phyloP scores from a whole-genome alignment of 2,113 vertebrate genomes.

The Pao palembangensis region DNA sequence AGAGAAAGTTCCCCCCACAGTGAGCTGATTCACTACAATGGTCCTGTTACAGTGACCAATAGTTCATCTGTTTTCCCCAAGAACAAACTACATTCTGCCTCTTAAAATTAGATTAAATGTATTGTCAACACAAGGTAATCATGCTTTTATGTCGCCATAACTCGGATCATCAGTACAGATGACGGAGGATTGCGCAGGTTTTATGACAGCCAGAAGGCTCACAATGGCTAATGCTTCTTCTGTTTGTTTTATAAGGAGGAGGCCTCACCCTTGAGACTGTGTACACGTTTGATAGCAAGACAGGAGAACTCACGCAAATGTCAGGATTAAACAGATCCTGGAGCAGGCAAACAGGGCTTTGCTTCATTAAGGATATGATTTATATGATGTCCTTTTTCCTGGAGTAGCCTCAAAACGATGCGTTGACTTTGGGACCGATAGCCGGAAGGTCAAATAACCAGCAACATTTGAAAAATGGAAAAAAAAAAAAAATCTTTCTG shows the following conservation, averaged over 20 bases:
- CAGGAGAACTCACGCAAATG: slow-evolving; percentile 51
- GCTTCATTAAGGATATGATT: slow-evolving; percentile 44
- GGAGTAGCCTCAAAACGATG: slow-evolving; percentile 20
- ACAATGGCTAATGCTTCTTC: slow-evolving; percentile 30
- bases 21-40: no score
- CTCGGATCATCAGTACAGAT: slow-evolving; percentile 40
- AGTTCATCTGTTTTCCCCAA: neutral
- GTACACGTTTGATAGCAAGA: slow-evolving; percentile 58
- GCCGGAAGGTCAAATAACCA: slow-evolving; percentile 26
- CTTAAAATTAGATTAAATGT: neutral
- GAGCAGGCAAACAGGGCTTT: slow-evolving; percentile 55
- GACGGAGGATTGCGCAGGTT: slow-evolving; percentile 23
- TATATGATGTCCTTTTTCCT: slow-evolving; percentile 34
- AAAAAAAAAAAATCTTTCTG: slow-evolving; percentile 1
- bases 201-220: slow-evolving; percentile 49
- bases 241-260: slow-evolving; percentile 55
- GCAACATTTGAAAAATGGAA: slow-evolving; percentile 4
- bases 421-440: slow-evolving; percentile 49
- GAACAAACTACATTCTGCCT: neutral
- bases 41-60: no score
- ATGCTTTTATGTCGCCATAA: slow-evolving; percentile 13
- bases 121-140: slow-evolving; percentile 23
- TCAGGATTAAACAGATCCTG: slow-evolving; percentile 78
- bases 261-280: slow-evolving; percentile 66
- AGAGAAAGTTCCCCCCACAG: neutral